phyloP scores from a whole-genome alignment of 1,140 invertebrate genomes.

The Odontomachus brunneus region DNA sequence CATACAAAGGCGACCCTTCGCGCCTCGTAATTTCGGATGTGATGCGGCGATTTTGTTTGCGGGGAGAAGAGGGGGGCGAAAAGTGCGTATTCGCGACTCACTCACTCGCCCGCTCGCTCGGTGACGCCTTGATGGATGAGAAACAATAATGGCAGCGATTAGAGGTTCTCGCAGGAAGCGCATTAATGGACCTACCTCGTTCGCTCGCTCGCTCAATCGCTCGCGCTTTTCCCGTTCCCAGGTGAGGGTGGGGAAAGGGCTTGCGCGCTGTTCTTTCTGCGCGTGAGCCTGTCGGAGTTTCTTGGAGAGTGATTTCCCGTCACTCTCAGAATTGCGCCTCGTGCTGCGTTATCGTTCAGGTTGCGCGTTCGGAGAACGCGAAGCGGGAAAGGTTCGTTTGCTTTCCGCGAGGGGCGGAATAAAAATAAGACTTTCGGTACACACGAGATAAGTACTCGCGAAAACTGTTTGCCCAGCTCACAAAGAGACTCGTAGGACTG shows the following conservation, averaged over 20 bases:
- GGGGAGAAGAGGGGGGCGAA: not conserved
- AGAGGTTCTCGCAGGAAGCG: slow-evolving; percentile 64
- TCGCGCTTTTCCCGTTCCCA: slow-evolving; percentile 35
- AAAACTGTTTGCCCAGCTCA: no score
- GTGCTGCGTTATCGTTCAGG: no score
- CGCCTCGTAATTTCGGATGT: slow-evolving; percentile 74
- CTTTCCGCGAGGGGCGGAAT: no score
- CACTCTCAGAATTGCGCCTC: no score
- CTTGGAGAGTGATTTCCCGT: no score
- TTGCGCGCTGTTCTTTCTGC: slow-evolving; percentile 31
- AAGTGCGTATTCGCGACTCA: no score
- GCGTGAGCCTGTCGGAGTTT: not conserved
- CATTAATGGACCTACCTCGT: slow-evolving; percentile 68
- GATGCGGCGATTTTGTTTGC: slow-evolving; percentile 73
- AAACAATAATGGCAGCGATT: slow-evolving; percentile 71
- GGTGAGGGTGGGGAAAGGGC: slow-evolving; percentile 32
- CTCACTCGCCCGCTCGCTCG: slow-evolving; percentile 10
- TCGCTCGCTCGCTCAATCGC: no score
- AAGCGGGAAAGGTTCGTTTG: no score
- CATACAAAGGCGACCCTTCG: slow-evolving; percentile 53
- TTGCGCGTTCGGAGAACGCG: no score
- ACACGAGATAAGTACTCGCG: no score
- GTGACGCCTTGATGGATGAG: slow-evolving; percentile 71
- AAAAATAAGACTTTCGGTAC: no score
- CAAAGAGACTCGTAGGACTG: no score